Base-by-base conservation (phyloP, 2,797 vertebrate genomes). In the Clarias pachynema region DNA sequence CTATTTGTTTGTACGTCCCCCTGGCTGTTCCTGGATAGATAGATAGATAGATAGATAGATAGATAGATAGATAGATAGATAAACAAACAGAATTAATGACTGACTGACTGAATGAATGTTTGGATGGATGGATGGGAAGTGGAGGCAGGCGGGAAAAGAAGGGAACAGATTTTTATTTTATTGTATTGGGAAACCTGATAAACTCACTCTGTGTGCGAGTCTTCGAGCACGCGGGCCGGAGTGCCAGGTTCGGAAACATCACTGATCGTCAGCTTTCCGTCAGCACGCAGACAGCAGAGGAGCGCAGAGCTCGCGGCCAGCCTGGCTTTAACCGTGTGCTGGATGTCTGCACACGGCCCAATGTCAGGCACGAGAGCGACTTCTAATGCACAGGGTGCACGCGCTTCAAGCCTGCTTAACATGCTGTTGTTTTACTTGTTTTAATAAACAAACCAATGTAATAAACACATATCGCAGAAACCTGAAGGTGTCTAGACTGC, bases 151-250 rank as follows among this genome's bases (percentile, higher is more conserved):
- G 1, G 16, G 0, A 40, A 40, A 1, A 8, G 12, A 44, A 53
- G 37, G 40, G 22, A 78, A 59, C 2, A 15, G 16, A 7, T 34
- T 34, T 34, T 34, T 34, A 34, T 34, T 34, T 34, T n/a, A 16
- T 14, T 53, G 4, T 82, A 5, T 49, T 12, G 44, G 26, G 18
- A 74, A n/a, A 79, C 24, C 6, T 26, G 8, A 5, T 49, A 2
- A n/a, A 88, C 93, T 95, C 89, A 96, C 95, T 95, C 93, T 4
- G 79, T 37, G 87, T 85, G 93, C 7, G n/a, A 6, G 0, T 92
- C 93, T 1, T 92, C 89, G n/a, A 60, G 85, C 0, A 12, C 60
- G 0, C 83, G 86, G 81, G 90, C 87, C 12, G 66, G 7, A 56
- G 80, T 81, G 31, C 88, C 89, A 44, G 86, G 89, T 82, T 93